phyloP scores from a whole-genome alignment of 2,888 invertebrate species.

The Gryllus longicercus region DNA sequence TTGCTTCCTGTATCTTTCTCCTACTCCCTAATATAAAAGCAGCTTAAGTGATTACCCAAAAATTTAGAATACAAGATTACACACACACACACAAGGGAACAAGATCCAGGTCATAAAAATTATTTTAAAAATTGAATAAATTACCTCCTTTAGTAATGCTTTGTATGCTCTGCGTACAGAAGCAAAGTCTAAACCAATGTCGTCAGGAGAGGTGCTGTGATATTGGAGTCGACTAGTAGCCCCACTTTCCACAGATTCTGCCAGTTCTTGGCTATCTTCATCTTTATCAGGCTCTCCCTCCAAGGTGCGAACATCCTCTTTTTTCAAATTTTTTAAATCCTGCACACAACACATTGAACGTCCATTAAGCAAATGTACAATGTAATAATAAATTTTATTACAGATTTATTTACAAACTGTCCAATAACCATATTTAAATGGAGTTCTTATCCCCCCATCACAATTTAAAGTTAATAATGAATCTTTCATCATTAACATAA shows the following conservation, averaged over 20 bases:
- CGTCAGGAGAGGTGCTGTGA: conserved; percentile 39
- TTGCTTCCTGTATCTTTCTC: too few relatives aligned
- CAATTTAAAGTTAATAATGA: too few relatives aligned
- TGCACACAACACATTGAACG: not conserved
- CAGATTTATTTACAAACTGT: too few relatives aligned
- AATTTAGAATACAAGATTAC: too few relatives aligned
- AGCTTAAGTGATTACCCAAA: not conserved
- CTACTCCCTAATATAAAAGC: not conserved
- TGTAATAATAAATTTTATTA: too few relatives aligned
- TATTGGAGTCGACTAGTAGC: conserved; percentile 31
- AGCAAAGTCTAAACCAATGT: conserved; percentile 62
- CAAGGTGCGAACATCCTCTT: conserved; percentile 68
- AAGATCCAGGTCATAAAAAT: too few relatives aligned
- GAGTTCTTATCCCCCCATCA: too few relatives aligned
- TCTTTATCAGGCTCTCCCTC: conserved; percentile 85
- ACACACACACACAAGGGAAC: too few relatives aligned
- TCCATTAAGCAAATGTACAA: too few relatives aligned
- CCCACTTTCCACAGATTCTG: conserved; percentile 40
- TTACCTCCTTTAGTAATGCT: conserved; percentile 45
- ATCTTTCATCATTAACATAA: too few relatives aligned
- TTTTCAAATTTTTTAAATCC: conserved; percentile 57
- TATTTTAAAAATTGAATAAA: too few relatives aligned
- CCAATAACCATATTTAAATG: too few relatives aligned
- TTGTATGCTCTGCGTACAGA: conserved; percentile 68
- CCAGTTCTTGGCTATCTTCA: conserved; percentile 62